These are phyloP conservation scores for Nibea coibor DNA, from an alignment of 2,113 vertebrate genomes.

Conservation along the genomic window DNA sequence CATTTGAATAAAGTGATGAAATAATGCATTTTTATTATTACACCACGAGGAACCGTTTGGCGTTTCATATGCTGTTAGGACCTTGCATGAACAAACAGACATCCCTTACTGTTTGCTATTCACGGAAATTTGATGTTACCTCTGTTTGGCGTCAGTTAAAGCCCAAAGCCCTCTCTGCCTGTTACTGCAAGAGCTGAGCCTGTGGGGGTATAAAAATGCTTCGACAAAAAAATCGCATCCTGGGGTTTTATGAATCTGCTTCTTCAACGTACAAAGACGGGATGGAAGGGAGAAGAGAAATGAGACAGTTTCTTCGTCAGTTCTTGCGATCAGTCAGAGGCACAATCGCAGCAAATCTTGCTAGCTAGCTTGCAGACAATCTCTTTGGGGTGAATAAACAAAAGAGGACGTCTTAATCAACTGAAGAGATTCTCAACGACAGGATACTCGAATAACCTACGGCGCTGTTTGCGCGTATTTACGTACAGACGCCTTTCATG, in stretches of 20 bases:
- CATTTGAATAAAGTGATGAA: not conserved
- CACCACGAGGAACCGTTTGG: no score
- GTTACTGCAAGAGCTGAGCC: not conserved
- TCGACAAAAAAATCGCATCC: not conserved
- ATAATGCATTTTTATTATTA: not conserved
- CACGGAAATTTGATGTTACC: not conserved
- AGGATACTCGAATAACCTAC: not conserved
- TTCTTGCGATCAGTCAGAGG: not conserved
- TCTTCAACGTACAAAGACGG: not conserved
- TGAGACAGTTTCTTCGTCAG: not conserved
- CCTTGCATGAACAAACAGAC: not conserved
- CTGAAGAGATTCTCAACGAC: no score
- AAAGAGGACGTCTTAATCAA: not conserved
- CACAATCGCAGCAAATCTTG: not conserved
- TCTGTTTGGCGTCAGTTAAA: not conserved
- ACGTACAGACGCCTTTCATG: not conserved
- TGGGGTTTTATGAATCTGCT: not conserved
- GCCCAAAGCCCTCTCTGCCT: not conserved
- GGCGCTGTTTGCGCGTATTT: not conserved
- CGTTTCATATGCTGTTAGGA: not conserved
- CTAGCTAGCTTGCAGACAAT: not conserved
- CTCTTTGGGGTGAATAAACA: not conserved
- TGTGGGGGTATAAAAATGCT: not conserved
- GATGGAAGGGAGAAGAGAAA: not conserved
- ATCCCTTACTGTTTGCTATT: not conserved